Conservation (phyloP, 2,797 vertebrate genomes). For the Capromys pilorides region DNA sequence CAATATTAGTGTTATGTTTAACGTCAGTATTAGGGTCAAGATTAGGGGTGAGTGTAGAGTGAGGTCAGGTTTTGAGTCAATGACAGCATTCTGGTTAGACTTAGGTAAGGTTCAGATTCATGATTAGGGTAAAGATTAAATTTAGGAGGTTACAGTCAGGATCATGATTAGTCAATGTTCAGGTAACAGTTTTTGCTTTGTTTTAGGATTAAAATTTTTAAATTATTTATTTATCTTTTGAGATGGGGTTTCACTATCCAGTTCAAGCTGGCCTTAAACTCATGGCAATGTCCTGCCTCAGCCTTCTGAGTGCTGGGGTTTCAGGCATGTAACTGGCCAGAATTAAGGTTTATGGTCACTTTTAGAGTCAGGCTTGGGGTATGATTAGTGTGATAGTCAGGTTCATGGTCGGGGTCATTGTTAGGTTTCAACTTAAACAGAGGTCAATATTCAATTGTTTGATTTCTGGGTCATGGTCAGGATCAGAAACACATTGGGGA, state of each 20-base stretch:
- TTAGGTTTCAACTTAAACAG: background rate
- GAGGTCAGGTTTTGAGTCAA: background rate
- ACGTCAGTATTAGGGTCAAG: background rate
- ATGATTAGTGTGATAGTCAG: background rate
- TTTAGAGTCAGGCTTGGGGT: background rate
- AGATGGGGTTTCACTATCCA: background rate
- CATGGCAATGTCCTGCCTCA: background rate
- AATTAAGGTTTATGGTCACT: background rate
- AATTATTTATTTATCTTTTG: background rate
- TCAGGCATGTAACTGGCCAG: background rate
- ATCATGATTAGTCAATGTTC: conserved; percentile 34
- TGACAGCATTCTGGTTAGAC: background rate
- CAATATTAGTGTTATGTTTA: background rate
- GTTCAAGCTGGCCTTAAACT: background rate
- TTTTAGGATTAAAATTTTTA: background rate
- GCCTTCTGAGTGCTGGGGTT: background rate
- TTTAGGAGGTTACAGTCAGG: background rate
- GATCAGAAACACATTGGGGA: background rate
- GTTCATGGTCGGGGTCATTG: background rate
- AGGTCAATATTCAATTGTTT: conserved; percentile 14
- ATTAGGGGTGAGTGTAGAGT: background rate
- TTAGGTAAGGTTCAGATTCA: background rate
- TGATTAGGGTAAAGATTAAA: background rate
- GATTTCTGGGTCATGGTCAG: background rate
- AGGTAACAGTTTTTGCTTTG: conserved; percentile 3